Evolutionary conservation across 1,140 invertebrate genomes (phyloP).

Genomic region (Drosophila azteca): DNA sequence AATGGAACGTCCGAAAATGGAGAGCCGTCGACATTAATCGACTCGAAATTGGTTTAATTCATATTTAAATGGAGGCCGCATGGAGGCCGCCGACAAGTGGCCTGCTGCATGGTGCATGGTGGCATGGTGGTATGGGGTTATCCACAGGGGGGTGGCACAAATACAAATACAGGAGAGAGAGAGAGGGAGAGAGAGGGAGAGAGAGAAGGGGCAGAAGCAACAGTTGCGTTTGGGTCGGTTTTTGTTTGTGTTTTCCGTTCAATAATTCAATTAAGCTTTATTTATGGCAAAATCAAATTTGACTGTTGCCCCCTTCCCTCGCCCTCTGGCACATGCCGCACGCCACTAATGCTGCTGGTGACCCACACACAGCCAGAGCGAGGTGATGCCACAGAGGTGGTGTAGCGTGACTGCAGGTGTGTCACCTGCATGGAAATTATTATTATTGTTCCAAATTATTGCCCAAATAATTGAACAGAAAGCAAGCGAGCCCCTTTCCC

Average conservation of each 20-base stretch:
- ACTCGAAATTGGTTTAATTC: slow-evolving; percentile 79
- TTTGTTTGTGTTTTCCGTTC: slow-evolving; percentile 35
- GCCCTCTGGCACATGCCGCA: slow-evolving; percentile 5
- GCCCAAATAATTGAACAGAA: slow-evolving; percentile 35
- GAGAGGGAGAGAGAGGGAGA: neutral
- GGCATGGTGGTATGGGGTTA: too few relatives aligned
- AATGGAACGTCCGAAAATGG: slow-evolving; percentile 29
- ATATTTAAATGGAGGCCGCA: slow-evolving; percentile 69
- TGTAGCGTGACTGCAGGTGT: neutral
- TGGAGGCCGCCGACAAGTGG: slow-evolving; percentile 37
- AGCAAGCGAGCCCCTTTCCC: slow-evolving; percentile 11
- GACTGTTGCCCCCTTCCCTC: slow-evolving; percentile 20
- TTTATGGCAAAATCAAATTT: slow-evolving; percentile 73
- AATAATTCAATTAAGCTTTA: slow-evolving; percentile 76
- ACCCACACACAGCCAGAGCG: slow-evolving; percentile 14
- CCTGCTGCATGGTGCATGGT: neutral
- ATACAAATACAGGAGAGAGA: neutral
- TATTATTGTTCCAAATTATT: slow-evolving; percentile 42
- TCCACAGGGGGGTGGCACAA: too few relatives aligned
- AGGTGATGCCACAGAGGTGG: too few relatives aligned
- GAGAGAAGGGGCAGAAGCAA: slow-evolving; percentile 39
- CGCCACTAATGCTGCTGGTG: slow-evolving; percentile 31
- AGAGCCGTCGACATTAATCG: slow-evolving; percentile 76
- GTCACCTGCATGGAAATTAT: slow-evolving; percentile 19
- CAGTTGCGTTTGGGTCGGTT: slow-evolving; percentile 43